A percentile compares a stretch with the other conserved stretches of the same genome.
Evolutionary conservation across 2,113 vertebrate species (phyloP).

Genomic region (Leiothrix lutea): DNA sequence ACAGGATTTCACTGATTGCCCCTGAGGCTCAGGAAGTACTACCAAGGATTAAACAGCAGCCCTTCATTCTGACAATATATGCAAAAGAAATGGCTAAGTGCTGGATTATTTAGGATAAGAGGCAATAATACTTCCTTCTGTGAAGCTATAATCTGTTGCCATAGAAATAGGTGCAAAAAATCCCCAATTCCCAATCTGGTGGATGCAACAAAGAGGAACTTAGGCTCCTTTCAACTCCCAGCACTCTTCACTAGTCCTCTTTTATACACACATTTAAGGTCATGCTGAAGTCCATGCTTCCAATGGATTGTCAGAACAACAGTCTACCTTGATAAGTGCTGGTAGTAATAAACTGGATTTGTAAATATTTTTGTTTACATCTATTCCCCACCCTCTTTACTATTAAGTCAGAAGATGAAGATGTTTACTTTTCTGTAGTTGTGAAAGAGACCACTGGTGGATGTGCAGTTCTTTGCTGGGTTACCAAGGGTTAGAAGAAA

Average conservation of each 20-base stretch:
- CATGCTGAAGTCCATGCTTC: background rate
- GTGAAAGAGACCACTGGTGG: background rate
- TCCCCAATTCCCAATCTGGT: background rate
- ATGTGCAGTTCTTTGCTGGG: background rate
- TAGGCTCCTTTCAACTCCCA: background rate
- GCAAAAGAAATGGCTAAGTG: background rate
- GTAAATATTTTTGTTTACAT: background rate
- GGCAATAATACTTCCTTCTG: constrained; percentile 1
- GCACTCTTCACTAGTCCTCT: background rate
- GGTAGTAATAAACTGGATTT: background rate
- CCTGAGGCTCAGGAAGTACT: background rate
- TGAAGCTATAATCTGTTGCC: constrained; percentile 20
- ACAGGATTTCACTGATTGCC: background rate
- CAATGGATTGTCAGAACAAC: background rate
- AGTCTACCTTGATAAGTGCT: background rate
- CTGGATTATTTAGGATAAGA: constrained; percentile 22
- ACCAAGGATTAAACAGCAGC: background rate
- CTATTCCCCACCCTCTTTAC: background rate
- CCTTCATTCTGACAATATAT: background rate
- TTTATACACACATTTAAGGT: background rate
- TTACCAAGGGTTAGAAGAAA: background rate
- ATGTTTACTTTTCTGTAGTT: background rate
- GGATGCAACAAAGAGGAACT: background rate
- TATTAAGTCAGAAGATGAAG: background rate
- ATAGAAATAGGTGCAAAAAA: background rate